Base-by-base conservation (phyloP, 2,797 vertebrate genomes). In the Cynodonichthys magdalenae region DNA sequence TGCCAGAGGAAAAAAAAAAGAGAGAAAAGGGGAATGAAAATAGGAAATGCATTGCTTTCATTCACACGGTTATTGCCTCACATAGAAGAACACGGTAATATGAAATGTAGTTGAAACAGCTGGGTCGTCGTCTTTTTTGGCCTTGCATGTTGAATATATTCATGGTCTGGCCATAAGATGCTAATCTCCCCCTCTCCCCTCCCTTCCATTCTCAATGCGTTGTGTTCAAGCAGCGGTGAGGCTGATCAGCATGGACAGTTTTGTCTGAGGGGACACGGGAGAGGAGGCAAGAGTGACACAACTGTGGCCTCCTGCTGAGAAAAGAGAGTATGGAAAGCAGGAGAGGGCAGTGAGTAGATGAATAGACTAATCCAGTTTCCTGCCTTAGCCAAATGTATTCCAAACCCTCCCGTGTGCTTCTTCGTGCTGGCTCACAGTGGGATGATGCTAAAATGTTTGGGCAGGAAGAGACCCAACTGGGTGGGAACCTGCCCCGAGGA, bases 1-100 rank as follows among this genome's bases (percentile, higher is more conserved):
- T 88, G 85, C 79, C 80, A 57, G 51, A 44, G 63, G 31, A 58
- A 50, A 71, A 77, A 66, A 52, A 51, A 34, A 8, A 34, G 31
- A 34, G 31, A 34, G 31, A 34, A 58, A 59, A 14, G 54, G 77
- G 76, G 85, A 77, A 89, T 87, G 82, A 85, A 90, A 91, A 86
- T 87, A 78, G 85, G 85, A 89, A 87, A 90, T 86, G 85, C 86
- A 84, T 84, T 72, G 81, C 89, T 84, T 90, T 87, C 87, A 89
- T 89, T 89, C 89, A 71, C 82, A 87, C 81, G 82, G 86, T 89
- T 90, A 90, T 90, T 88, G 82, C 88, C 64, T 85, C 85, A 80
- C 84, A 84, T 63, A 24, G 81, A 63, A 64, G 73, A 88, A 70
- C 82, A 82, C 36, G 83, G 81, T 85, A 86, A 91, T 88, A 89